These are phyloP conservation scores for Cyrtorhinus lividipennis DNA, from an alignment of 1,140 invertebrate genomes.

Conservation along the genomic window DNA sequence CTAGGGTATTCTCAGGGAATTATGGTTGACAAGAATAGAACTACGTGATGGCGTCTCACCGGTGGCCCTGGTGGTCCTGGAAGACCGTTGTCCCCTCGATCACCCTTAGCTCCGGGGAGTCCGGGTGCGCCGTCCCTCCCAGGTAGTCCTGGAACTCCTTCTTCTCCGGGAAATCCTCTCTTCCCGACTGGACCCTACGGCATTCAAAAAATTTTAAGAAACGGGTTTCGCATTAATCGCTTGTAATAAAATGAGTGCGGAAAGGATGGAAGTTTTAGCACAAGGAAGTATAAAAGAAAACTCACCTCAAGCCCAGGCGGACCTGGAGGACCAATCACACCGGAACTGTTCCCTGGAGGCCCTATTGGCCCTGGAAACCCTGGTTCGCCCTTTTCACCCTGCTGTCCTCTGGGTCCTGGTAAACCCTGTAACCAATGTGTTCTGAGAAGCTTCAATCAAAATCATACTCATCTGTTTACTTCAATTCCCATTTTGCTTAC, in stretches of 20 bases:
- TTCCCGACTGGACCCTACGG: too few species aligned
- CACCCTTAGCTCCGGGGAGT: neutral
- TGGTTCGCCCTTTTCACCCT: constrained; percentile 10
- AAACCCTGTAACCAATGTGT: neutral
- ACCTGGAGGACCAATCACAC: constrained; percentile 29
- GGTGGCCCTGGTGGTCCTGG: constrained; percentile 29
- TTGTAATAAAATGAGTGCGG: too few species aligned
- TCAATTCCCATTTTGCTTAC: too few species aligned
- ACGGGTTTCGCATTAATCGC: too few species aligned
- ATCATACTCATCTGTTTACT: neutral
- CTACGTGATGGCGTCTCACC: too few species aligned
- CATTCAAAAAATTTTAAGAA: too few species aligned
- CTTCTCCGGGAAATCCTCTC: neutral
- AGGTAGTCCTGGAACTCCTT: constrained; percentile 30
- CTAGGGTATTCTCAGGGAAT: too few species aligned
- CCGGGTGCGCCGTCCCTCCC: constrained; percentile 25
- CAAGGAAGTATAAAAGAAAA: too few species aligned
- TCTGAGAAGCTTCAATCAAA: neutral
- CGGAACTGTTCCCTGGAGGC: constrained; percentile 18
- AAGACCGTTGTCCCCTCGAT: constrained; percentile 22
- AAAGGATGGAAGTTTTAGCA: too few species aligned
- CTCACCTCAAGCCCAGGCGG: constrained; percentile 22
- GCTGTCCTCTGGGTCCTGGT: neutral
- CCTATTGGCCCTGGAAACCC: constrained; percentile 28
- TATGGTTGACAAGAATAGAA: too few species aligned